Conservation (phyloP, 1,140 invertebrate genomes). For the Micrasema minimum region DNA sequence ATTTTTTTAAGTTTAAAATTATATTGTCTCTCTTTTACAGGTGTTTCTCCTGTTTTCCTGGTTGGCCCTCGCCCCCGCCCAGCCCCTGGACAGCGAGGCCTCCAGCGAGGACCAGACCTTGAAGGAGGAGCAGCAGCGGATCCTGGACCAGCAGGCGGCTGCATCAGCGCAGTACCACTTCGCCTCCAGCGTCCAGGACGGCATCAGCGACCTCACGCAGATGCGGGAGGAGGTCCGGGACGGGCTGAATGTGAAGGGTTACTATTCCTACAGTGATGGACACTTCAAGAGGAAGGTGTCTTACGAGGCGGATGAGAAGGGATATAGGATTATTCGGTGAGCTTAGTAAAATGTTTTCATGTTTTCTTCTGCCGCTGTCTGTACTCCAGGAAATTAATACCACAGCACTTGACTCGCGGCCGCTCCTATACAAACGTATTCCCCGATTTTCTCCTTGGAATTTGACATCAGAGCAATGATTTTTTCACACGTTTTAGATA, state of each 20-base stretch:
- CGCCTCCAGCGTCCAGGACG: conserved; percentile 62
- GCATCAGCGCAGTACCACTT: conserved; percentile 61
- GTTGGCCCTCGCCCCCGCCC: not conserved
- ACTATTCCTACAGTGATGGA: conserved; percentile 69
- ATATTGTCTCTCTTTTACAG: conserved; percentile 3
- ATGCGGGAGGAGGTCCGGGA: conserved; percentile 63
- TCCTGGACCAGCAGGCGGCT: conserved; percentile 37
- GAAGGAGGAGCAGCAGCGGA: not conserved
- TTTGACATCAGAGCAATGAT: too few species aligned
- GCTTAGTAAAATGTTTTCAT: conserved; percentile 22
- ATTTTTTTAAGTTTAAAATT: too few species aligned
- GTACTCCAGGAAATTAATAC: too few species aligned
- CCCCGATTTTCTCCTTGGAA: too few species aligned
- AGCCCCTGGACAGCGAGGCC: not conserved
- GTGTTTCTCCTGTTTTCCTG: not conserved
- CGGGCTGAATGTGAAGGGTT: conserved; percentile 62
- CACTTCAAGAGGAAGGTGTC: conserved; percentile 64
- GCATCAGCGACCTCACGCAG: conserved; percentile 64
- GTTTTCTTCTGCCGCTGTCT: not conserved
- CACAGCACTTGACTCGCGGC: too few species aligned
- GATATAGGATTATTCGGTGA: conserved; percentile 66
- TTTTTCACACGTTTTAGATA: too few species aligned
- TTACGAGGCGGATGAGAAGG: conserved; percentile 67
- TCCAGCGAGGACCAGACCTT: not conserved
- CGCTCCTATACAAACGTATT: too few species aligned